Base-by-base conservation (phyloP, 2,797 vertebrate species). In the Myotis findleyi region DNA sequence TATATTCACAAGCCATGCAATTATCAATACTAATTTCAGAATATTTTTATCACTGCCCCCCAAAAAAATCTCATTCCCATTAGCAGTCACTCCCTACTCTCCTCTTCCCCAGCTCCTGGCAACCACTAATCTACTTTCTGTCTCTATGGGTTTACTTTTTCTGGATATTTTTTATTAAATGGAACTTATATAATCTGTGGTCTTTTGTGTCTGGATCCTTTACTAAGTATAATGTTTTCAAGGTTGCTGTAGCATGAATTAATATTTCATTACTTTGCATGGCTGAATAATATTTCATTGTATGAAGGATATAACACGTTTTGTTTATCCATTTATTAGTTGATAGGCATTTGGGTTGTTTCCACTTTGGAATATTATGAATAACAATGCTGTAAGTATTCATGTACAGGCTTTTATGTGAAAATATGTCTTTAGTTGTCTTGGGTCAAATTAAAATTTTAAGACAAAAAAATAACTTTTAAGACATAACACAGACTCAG, bases 401-500 rank as follows among this genome's bases (percentile, higher is more conserved):
- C 62, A 36, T 33, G 20, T 20, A n/a, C 17, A 87, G 51, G 10
- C 14, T 90, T 64, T 90, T 71, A 64, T 57, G 12, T 71, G 49
- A 89, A 82, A 89, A 71, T 44, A 38, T 33, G 14, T 57, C 85
- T 88, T 91, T 57, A 59, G 17, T 73, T 86, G 53, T 41, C 49
- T 76, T 81, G 27, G 27, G 38, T 51, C 21, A 68, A 87, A 82
- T 64, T 84, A 85, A 68, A 87, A 92, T 47, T 87, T 88, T 80
- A 69, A 85, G 69, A 77, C 21, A 71, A 94, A 57, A 57, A 92
- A 84, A 57, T 66, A 69, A 44, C 33, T 80, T 91, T 88, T n/a
- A 89, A 75, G 51, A 59, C 6, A 5, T 83, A 47, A 66, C 9
- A 71, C 2, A 92, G 47, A 87, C 16, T 53, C 38, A 5, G 4